Base-by-base conservation (phyloP, 2,797 vertebrate species). In the Balearica regulorum region DNA sequence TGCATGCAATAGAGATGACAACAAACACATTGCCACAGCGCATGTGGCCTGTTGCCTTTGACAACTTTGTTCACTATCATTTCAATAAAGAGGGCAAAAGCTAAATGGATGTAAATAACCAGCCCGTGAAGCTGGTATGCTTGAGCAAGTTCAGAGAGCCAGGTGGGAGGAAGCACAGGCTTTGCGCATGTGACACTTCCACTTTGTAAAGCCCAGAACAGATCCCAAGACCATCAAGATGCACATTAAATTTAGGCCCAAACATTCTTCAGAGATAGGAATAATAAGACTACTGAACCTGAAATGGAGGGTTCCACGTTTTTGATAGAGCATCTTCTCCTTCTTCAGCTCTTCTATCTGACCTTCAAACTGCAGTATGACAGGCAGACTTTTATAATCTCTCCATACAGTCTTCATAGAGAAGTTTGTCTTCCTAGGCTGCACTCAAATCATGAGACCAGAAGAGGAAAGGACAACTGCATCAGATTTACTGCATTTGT, bases 291-390 rank as follows among this genome's bases (percentile, higher is more conserved):
- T 7, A 76, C 49, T 29, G n/a, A 84, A 99, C 99, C 98, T 98
- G 87, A 99, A 97, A 46, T 95, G 85, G 22, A 99, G 70, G 26
- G 92, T 96, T 33, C 98, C 99, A 86, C 95, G 95, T 96, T 99
- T 99, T 96, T 98, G 98, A 84, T 98, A 98, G 49, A 98, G 94
- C 77, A 87, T 96, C 88, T 96, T 97, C 93, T 99, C 98, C 54
- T 89, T 98, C 79, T 87, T 98, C 90, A 98, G 96, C 93, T 99
- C 99, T 96, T 99, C 98, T 93, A 99, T 93, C 22, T 94, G 86
- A 10, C 98, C 98, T 54, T 98, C 98, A 41, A 99, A 71, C 90
- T 98, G 97, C 90, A 99, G 88, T 81, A 98, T 94, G 16, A 93
- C 57, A 54, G 98, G 92, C 8, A 66, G 90, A 77, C 90, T 97